Percentiles rank a stretch among this genome's conserved stretches.
Conservation (phyloP, 2,113 vertebrate species). For the Melospiza georgiana region DNA sequence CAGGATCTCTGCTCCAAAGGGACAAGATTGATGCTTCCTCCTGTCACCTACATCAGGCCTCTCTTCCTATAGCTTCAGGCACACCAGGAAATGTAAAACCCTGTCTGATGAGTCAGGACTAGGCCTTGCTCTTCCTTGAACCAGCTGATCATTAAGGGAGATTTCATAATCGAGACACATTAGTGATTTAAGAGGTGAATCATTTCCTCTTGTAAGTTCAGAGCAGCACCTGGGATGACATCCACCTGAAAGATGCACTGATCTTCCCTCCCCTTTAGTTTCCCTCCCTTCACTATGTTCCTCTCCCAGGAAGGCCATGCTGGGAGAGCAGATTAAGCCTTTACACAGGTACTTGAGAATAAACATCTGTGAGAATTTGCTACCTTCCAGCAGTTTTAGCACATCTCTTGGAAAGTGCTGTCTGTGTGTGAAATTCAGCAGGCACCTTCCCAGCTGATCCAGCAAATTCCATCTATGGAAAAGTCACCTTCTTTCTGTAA, state of each 20-base stretch:
- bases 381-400: background rate
- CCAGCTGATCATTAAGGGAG: background rate
- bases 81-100: background rate
- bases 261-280: background rate
- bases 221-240: background rate
- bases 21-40: fast-evolving
- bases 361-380: background rate
- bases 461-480: background rate
- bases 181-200: background rate
- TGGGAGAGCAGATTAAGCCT: background rate
- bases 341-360: background rate
- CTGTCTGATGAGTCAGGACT: background rate
- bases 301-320: background rate
- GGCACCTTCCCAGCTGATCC: background rate
- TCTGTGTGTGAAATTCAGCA: background rate
- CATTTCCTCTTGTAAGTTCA: background rate
- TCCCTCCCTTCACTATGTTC: background rate
- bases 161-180: fast-evolving
- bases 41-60: background rate
- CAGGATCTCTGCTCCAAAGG: background rate
- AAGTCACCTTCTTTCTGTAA: background rate
- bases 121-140: background rate
- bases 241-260: background rate
- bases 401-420: background rate
- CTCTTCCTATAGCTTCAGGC: background rate